Evolutionary conservation across 1,140 invertebrate genomes (phyloP).

Genomic region (Oreohelix idahoensis): DNA sequence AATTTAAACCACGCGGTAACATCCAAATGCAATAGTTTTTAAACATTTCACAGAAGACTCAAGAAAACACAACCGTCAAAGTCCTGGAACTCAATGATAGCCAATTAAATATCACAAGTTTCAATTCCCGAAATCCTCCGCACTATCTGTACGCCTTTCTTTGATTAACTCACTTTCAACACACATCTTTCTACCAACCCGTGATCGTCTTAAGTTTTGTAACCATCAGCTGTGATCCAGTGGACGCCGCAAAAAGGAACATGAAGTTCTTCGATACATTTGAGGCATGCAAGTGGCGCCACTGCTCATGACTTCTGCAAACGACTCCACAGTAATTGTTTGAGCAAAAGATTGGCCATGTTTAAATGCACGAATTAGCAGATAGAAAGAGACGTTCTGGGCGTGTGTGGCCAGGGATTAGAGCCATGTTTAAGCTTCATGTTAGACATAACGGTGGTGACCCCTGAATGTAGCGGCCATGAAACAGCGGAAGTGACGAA

Average conservation of each 20-base stretch:
- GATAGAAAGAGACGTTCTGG: not conserved
- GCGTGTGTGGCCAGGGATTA: not conserved
- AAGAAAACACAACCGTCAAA: too few species aligned
- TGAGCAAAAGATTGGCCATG: constrained; percentile 3
- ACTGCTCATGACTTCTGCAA: not conserved
- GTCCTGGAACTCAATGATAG: too few species aligned
- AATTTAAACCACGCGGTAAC: too few species aligned
- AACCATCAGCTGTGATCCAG: not conserved
- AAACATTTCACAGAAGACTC: too few species aligned
- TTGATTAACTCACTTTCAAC: not conserved
- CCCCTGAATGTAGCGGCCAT: not conserved
- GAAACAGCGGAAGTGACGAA: not conserved
- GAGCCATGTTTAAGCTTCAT: constrained; percentile 1
- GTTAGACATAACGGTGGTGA: constrained; percentile 11
- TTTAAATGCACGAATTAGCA: not conserved
- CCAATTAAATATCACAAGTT: too few species aligned
- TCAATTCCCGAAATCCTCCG: too few species aligned
- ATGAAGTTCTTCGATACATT: not conserved
- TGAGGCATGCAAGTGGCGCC: not conserved
- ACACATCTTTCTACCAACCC: not conserved
- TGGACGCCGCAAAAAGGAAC: not conserved
- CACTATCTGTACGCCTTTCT: too few species aligned
- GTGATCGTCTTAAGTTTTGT: too few species aligned
- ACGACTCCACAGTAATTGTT: not conserved
- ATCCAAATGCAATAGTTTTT: too few species aligned